A percentile compares a stretch with the other conserved stretches of the same genome.
These are phyloP conservation scores for Oxygymnocypris stewartii DNA, from an alignment of 2,113 vertebrate species.

Conservation along the genomic window DNA sequence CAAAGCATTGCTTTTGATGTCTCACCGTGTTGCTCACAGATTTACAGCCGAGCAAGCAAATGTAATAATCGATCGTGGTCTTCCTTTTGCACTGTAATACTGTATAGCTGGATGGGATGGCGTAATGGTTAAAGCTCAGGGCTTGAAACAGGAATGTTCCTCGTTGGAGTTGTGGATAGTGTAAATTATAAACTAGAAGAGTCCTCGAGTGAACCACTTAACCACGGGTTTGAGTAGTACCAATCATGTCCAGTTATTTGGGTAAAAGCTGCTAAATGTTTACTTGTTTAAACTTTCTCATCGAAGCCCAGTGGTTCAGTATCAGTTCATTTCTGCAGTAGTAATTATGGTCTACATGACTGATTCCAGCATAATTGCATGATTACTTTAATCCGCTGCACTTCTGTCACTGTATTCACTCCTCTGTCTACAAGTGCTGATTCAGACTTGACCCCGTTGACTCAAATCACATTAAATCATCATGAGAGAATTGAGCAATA, in stretches of 20 bases:
- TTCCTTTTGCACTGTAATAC: background rate
- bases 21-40: background rate
- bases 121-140: background rate
- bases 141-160: background rate
- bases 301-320: background rate
- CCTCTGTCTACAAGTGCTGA: constrained; percentile 11
- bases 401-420: background rate
- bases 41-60: background rate
- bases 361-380: constrained; percentile 19
- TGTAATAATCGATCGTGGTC: background rate
- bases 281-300: background rate
- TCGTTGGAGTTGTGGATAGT: background rate
- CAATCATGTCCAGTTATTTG: no score
- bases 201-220: background rate
- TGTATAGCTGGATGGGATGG: background rate
- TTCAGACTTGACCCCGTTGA: constrained; percentile 13
- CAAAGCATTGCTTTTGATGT: background rate
- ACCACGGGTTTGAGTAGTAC: background rate
- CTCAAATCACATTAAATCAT: constrained; percentile 16
- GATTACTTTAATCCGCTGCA: constrained; percentile 8
- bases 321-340: background rate
- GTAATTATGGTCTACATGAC: constrained; percentile 15
- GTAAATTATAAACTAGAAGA: background rate
- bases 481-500: constrained; percentile 27
- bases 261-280: constrained; percentile 18